These are phyloP conservation scores for Papilio machaon DNA, from an alignment of 1,140 invertebrate genomes.

Conservation along the genomic window DNA sequence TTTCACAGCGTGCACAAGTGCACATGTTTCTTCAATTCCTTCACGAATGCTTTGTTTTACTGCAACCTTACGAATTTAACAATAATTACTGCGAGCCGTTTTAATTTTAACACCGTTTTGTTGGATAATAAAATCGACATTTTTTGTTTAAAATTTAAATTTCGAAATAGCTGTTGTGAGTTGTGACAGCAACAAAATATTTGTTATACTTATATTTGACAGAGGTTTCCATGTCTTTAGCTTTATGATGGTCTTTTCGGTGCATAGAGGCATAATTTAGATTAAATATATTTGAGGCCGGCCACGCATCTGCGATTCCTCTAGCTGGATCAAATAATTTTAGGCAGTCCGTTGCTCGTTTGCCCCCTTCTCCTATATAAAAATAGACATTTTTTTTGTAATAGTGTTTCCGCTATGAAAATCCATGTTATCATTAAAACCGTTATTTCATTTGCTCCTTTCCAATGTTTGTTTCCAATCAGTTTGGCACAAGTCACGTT, in stretches of 20 bases:
- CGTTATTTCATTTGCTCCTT: background rate
- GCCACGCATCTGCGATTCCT: too few relatives aligned
- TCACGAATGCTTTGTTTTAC: slow-evolving; percentile 14
- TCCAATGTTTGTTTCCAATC: background rate
- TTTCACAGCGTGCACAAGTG: slow-evolving; percentile 24
- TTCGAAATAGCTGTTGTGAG: too few relatives aligned
- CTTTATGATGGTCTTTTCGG: too few relatives aligned
- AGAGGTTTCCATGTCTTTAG: too few relatives aligned
- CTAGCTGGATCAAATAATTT: too few relatives aligned
- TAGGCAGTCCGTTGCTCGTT: too few relatives aligned
- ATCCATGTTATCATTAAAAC: background rate
- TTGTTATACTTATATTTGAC: too few relatives aligned
- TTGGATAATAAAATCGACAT: background rate
- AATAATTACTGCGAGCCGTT: background rate
- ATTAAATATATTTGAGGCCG: too few relatives aligned
- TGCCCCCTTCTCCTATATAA: too few relatives aligned
- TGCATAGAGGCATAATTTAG: too few relatives aligned
- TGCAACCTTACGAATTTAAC: slow-evolving; percentile 25
- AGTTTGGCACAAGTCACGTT: background rate
- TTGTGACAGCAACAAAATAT: too few relatives aligned
- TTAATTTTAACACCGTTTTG: slow-evolving; percentile 4
- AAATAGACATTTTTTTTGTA: background rate
- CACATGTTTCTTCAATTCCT: slow-evolving; percentile 20
- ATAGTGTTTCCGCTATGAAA: background rate
- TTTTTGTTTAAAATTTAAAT: background rate